Evolutionary conservation across 2,888 invertebrate species (phyloP).

Genomic region (Lymantria dispar): DNA sequence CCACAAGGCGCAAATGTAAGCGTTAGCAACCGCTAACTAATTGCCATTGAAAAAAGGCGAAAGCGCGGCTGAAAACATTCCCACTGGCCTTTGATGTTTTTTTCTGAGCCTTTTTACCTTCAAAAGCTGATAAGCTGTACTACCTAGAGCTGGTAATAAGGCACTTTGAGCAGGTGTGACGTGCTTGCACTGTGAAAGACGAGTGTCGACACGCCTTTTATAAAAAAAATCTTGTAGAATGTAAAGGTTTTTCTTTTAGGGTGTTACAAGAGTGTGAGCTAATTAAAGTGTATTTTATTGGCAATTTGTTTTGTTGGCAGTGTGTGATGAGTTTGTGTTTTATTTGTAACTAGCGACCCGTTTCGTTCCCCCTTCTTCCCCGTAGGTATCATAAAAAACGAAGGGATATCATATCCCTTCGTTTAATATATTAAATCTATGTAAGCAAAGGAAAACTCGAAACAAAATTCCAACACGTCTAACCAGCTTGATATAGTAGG

Average conservation of each 20-base stretch:
- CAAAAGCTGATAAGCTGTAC: slow-evolving; percentile 76
- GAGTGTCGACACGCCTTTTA: slow-evolving; percentile 56
- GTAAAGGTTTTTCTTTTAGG: slow-evolving; percentile 52
- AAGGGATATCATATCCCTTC: too few relatives aligned
- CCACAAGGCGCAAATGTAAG: slow-evolving; percentile 70
- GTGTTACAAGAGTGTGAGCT: slow-evolving; percentile 37
- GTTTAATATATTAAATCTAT: too few relatives aligned
- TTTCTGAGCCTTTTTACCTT: slow-evolving; percentile 60
- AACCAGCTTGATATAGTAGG: too few relatives aligned
- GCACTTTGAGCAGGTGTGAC: slow-evolving; percentile 76
- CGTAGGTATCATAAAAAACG: too few relatives aligned
- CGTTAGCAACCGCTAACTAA: slow-evolving; percentile 76
- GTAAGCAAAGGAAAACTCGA: too few relatives aligned
- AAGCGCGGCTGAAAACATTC: slow-evolving; percentile 78
- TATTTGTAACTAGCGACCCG: too few relatives aligned
- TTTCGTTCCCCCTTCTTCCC: too few relatives aligned
- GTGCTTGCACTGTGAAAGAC: slow-evolving; percentile 50
- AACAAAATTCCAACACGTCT: too few relatives aligned
- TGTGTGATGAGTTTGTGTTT: slow-evolving; percentile 5
- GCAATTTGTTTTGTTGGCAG: slow-evolving; percentile 17
- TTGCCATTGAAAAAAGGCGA: slow-evolving; percentile 84
- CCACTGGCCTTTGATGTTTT: slow-evolving; percentile 74
- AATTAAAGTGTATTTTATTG: slow-evolving; percentile 40
- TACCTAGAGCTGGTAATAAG: slow-evolving; percentile 72
- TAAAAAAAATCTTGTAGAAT: slow-evolving; percentile 35